Base-by-base conservation (phyloP, 2,113 vertebrate genomes). In the Grantiella picta region DNA sequence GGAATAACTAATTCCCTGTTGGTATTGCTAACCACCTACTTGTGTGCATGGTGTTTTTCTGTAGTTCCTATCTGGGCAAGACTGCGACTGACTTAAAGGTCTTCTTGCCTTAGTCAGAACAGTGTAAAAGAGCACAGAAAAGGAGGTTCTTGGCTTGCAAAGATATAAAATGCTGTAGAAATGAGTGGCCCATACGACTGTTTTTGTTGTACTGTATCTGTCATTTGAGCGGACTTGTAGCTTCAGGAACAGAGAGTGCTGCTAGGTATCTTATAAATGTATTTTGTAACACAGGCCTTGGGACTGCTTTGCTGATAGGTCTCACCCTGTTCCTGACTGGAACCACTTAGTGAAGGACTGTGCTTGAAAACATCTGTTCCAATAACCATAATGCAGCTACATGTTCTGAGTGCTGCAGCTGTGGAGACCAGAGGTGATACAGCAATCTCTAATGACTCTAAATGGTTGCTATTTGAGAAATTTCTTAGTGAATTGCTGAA, bases 21-120 rank as follows among this genome's bases (percentile, higher is more conserved):
- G 49, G 11, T n/a, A 33, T 70, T 86, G 45, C 80, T 61, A 77
- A 77, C 47, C 75, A 83, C 86, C 83, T 88, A 65, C 82, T 88
- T 83, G 12, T 7, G 21, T 80, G 25, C 47, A 4, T 70, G 71
- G 27, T 90, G 82, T 77, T 86, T 77, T 86, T 92, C 76, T 83
- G 76, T 50, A 77, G 85, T 73, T 95, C 53, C 57, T 69, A 4
- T 88, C 86, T 88, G 82, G 63, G 76, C 89, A 86, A 90, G 89
- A 28, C 71, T 86, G n/a, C 57, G 29, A 36, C 52, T 63, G 64
- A 86, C 80, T 92, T 95, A 89, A 95, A 96, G 86, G 77, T 96
- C 35, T 7, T 52, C 52, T 86, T 87, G 60, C 29, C 40, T 93
- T 80, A 95, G 84, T 92, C 93, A 94, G 80, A 92, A 23, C n/a